These are phyloP conservation scores for Trematocara macrostoma DNA, from an alignment of 2,113 vertebrate genomes.

Conservation along the genomic window DNA sequence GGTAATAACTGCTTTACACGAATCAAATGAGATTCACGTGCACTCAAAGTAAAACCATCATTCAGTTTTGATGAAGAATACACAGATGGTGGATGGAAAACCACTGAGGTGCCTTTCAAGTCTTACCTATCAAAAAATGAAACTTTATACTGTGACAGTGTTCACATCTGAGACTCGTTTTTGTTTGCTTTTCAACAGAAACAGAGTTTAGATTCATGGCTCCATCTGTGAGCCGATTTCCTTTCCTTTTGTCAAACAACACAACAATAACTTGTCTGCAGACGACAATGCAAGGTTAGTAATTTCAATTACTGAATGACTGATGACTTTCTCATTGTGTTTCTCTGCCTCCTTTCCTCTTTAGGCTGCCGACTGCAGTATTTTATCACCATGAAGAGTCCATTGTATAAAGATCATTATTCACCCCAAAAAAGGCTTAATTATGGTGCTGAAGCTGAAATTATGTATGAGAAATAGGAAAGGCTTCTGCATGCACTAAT, in stretches of 20 bases:
- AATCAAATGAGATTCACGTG: slow-evolving; percentile 39
- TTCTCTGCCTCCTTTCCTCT: neutral
- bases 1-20: slow-evolving; percentile 34
- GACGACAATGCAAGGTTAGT: neutral
- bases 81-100: neutral
- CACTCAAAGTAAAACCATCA: neutral
- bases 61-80: neutral
- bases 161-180: neutral
- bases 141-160: neutral
- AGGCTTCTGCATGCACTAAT: neutral
- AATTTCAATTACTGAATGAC: neutral
- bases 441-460: neutral
- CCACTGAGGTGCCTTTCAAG: neutral
- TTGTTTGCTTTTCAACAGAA: neutral
- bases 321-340: neutral
- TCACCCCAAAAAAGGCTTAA: neutral
- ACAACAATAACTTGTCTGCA: neutral
- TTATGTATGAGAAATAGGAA: neutral
- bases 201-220: neutral
- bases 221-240: neutral
- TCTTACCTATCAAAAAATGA: neutral
- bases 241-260: neutral
- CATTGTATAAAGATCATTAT: neutral
- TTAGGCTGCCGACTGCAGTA: neutral
- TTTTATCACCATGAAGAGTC: neutral